Base-by-base conservation (phyloP, 2,888 invertebrate species). In the Tiliacea aurago region DNA sequence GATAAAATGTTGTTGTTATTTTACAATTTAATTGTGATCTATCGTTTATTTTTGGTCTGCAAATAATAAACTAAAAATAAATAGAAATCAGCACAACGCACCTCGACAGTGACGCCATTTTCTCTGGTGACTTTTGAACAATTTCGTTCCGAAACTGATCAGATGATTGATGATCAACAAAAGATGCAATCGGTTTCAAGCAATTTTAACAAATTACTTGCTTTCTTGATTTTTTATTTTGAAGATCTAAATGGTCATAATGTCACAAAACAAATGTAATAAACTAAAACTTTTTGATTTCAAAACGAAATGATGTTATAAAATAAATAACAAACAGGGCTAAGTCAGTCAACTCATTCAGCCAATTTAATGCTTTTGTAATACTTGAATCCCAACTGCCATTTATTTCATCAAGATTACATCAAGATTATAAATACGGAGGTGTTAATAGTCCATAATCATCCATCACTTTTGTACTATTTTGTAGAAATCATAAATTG, bases 81-180 rank as follows among this genome's bases (percentile, higher is more conserved):
- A 78, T 70, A 74, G 73, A 73, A 80, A 66, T 68, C 45, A 81
- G 58, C 65, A 80, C 72, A 86, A 91, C 94, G 79, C 83, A 95
- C 95, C 95, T 95, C 85, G 95, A 91, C 86, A 95, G 87, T 88
- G 95, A 93, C 94, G 95, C 94, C 95, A 95, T 95, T 93, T 95
- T 86, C 55, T 63, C 63, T 64, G 62, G 66, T 80, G 75, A 84
- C 69, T 75, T 79, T 83, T 68, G 20, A 20, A n/a, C 10, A 6
- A 56, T 63, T 64, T 70, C 68, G 74, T 70, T 76, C 66, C 41
- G 73, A 70, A 81, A 77, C 33, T n/a, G 7, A n/a, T 18, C 1
- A 23, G 1, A 41, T 20, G 33, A 37, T n/a, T 53, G 4, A 23
- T 37, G n/a, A 43, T 6, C 2, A 33, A 33, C 2, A 43, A 76